Base-by-base conservation (phyloP, 2,797 vertebrate genomes). In the Clarias fuscus region DNA sequence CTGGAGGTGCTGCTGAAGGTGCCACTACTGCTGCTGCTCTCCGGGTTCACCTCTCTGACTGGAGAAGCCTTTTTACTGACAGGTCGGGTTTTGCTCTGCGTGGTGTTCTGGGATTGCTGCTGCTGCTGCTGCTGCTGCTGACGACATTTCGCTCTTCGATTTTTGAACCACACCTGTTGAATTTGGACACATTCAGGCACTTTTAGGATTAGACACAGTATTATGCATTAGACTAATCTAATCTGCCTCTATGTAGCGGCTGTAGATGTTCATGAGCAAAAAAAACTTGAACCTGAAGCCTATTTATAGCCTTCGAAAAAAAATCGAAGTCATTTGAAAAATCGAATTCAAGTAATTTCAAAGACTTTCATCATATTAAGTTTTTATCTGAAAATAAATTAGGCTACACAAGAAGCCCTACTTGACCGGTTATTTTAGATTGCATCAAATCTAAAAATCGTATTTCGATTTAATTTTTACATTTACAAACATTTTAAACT, bases 161-260 rank as follows among this genome's bases (percentile, higher is more conserved):
- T 99, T 91, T 99, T 98, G 91, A 98, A 99, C 97, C 98, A 99
- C 0, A 99, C 98, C 98, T 99, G 73, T 10, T 86, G 61, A 37
- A 84, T 64, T 72, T 33, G 14, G 7, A 56, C 48, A 53, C 48
- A 53, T 53, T 53, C 48, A 53, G 48, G 14, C 53, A 56, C 53
- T 14, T 56, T 56, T 56, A 13, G 53, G 53, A 56, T 56, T 56
- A 14, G 13, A 56, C 53, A 56, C 53, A 27, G 3, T 6, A n/a
- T 68, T 82, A 27, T 27, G 4, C 53, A 56, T 56, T 56, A 56
- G n/a, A 17, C 43, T 8, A 81, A 43, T 48, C 43, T 8, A 67
- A 43, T 48, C 24, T 27, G 72, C 2, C 30, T 53, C 24, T n/a
- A 58, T 24, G 20, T 72, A 56, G n/a, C 73, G n/a, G n/a, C n/a